Percentiles rank a stretch among this genome's conserved stretches.
These are phyloP conservation scores for Grammomys dolichurus DNA, from an alignment of 2,113 vertebrate genomes.

Conservation along the genomic window DNA sequence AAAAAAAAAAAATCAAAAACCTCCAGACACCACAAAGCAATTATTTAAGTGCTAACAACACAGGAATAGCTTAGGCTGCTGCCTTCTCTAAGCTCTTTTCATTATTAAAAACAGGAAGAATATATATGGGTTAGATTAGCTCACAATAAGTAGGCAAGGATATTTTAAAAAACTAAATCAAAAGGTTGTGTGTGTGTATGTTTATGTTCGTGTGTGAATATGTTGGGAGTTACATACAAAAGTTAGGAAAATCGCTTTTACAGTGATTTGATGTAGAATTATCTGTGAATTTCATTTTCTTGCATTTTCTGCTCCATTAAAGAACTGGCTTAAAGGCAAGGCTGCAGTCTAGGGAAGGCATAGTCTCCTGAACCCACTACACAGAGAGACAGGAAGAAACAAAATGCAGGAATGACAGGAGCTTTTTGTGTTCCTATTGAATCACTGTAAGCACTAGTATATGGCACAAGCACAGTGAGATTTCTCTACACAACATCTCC, in stretches of 20 bases:
- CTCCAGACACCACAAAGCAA: neutral
- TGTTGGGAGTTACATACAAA: neutral
- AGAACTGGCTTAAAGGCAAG: neutral
- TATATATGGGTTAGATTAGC: conserved; percentile 8
- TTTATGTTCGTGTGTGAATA: neutral
- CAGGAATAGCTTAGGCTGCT: neutral
- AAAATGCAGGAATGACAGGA: neutral
- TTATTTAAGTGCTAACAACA: neutral
- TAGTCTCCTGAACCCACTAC: neutral
- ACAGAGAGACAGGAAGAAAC: neutral
- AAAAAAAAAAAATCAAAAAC: too few relatives aligned
- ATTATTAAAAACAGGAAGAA: neutral
- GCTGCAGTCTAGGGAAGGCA: neutral
- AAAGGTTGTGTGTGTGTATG: neutral
- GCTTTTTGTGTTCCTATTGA: neutral
- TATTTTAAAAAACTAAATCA: neutral
- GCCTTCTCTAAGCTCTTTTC: conserved; percentile 10
- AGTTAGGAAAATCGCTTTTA: neutral
- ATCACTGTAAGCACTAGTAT: neutral
- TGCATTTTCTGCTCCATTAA: conserved; percentile 4
- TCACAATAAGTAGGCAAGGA: neutral
- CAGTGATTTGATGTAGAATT: neutral
- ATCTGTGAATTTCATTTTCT: neutral
- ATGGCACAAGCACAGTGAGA: neutral
- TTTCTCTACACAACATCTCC: neutral